Evolutionary conservation across 1,140 invertebrate genomes (phyloP).

Genomic region (Sitobion miscanthi): DNA sequence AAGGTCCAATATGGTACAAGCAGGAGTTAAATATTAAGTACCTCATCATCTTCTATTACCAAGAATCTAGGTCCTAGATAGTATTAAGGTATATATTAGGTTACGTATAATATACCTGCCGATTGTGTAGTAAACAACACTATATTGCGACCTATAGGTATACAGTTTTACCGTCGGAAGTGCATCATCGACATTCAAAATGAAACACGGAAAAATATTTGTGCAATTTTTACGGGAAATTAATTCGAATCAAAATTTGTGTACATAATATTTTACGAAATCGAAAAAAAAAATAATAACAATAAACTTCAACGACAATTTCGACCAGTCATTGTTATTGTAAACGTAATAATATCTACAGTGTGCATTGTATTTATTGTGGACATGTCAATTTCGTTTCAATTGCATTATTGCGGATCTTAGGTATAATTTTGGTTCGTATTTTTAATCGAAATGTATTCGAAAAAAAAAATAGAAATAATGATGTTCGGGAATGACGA

Average conservation of each 20-base stretch:
- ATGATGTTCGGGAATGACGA: slow-evolving; percentile 37
- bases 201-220: not conserved
- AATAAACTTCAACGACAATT: not conserved
- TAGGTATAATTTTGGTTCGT: not conserved
- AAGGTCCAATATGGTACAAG: not conserved
- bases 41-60: too few relatives aligned
- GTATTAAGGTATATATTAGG: not conserved
- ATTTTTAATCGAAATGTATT: slow-evolving; percentile 39
- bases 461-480: slow-evolving; percentile 15
- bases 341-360: slow-evolving; percentile 5
- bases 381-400: not conserved
- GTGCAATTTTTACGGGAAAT: not conserved
- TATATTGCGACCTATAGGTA: not conserved
- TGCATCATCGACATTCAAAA: not conserved
- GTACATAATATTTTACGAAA: not conserved
- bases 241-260: not conserved
- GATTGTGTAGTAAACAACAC: not conserved
- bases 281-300: slow-evolving; percentile 6
- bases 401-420: slow-evolving; percentile 27
- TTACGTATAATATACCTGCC: not conserved
- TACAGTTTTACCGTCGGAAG: not conserved
- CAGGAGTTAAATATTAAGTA: not conserved
- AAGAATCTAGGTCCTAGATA: not conserved
- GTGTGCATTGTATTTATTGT: not conserved
- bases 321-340: not conserved